Evolutionary conservation across 1,140 invertebrate genomes (phyloP).

Genomic region (Drosophila malerkotliana): DNA sequence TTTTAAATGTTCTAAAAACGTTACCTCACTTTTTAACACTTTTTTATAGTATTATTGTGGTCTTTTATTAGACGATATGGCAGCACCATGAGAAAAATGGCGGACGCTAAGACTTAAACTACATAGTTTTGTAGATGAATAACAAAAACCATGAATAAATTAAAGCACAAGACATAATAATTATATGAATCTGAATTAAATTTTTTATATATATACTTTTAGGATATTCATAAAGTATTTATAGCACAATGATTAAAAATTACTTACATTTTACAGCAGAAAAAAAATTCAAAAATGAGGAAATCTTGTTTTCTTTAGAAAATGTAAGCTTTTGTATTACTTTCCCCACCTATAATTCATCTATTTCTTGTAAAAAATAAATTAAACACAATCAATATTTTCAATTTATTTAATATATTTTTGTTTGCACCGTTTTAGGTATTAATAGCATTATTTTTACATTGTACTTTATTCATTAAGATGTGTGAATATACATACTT

Average conservation of each 20-base stretch:
- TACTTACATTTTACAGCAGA: no score
- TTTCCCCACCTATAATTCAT: neutral
- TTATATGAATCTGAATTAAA: no score
- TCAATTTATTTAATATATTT: conserved; percentile 66
- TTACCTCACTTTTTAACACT: neutral
- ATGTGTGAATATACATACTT: conserved; percentile 25
- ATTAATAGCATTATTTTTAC: conserved; percentile 33
- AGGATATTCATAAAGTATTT: no score
- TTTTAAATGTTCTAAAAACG: no score
- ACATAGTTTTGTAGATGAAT: neutral
- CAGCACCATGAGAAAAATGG: neutral
- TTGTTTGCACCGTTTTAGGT: conserved; percentile 42
- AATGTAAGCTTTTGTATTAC: no score
- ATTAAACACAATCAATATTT: conserved; percentile 1
- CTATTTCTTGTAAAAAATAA: neutral
- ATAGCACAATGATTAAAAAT: no score
- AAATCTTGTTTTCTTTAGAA: no score
- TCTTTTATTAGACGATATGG: neutral
- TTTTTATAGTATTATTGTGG: neutral
- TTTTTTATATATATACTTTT: no score
- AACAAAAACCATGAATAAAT: no score
- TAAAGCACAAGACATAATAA: no score
- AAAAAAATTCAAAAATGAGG: no score
- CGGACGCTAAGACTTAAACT: no score
- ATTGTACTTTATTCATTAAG: conserved; percentile 18